These are phyloP conservation scores for Rhinichthys klamathensis DNA, from an alignment of 2,113 vertebrate species.

Conservation along the genomic window DNA sequence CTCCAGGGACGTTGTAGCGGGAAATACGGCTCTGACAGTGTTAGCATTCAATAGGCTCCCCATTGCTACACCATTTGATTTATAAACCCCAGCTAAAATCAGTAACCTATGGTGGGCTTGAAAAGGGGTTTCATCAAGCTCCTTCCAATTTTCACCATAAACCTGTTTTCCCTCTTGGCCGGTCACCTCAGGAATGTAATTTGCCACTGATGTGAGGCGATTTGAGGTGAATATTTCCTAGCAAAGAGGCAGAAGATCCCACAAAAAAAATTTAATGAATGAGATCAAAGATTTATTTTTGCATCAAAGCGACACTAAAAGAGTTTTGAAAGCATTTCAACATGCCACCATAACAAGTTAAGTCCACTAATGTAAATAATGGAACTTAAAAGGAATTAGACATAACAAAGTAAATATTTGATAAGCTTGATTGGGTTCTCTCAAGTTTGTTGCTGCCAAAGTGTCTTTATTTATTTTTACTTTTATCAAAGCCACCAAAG, in stretches of 20 bases:
- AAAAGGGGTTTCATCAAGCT: slow-evolving; percentile 17
- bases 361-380: neutral
- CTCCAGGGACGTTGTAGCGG: slow-evolving; percentile 4
- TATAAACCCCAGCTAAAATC: slow-evolving; percentile 27
- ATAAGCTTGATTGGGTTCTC: neutral
- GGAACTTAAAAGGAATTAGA: neutral
- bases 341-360: neutral
- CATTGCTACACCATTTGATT: slow-evolving; percentile 32
- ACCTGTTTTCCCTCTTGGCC: neutral
- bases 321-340: slow-evolving; percentile 8
- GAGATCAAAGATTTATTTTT: neutral
- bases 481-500: slow-evolving; percentile 1
- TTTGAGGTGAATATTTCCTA: neutral
- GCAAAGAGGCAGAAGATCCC: neutral
- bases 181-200: neutral
- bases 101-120: neutral
- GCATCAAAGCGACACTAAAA: neutral
- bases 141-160: neutral
- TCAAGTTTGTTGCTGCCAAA: neutral
- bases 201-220: neutral
- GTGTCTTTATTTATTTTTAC: neutral
- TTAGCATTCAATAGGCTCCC: slow-evolving; percentile 11
- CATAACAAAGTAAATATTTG: neutral
- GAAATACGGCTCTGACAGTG: slow-evolving; percentile 15
- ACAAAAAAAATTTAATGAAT: neutral